Evolutionary conservation across 2,797 vertebrate genomes (phyloP), one percentile per base, ranked within the genome.

Genomic region (Chelon labrosus): DNA sequence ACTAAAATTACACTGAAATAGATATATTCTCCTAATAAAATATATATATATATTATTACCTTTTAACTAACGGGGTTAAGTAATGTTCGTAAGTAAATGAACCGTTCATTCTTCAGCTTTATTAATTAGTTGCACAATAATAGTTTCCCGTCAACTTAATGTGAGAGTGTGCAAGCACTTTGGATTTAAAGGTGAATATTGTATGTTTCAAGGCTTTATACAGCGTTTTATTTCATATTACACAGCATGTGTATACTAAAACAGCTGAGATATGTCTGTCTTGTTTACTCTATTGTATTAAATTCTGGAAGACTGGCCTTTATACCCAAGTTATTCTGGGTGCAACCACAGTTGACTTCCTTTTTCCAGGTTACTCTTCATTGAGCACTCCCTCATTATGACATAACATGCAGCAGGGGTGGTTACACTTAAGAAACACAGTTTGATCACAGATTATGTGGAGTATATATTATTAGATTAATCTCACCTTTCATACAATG

Each of bases 61-160:
- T 46, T 1, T 51, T 20, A 39, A 61, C 46, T 72, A 53, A 73
- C 25, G 7, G 60, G 52, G 65, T 70, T 86, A 61, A 44, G 67
- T 83, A 75, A 82, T 76, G 52, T 57, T 75, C 67, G 75, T 75
- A 56, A 51, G 63, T 54, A 44, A 62, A 60, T 31, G 11, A 47
- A 19, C 31, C 19, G 54, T 57, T 35, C 10, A 57, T 20, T 62
- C 14, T 38, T 20, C 46, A 8, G 46, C 17, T 19, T n/a, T 19
- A n/a, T 47, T 47, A 3, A 17, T 12, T 20, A 4, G 38, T 56
- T 10, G 7, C 31, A 17, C 37, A 5, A 22, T 46, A 41, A 44
- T 25, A 37, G 6, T 17, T 17, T 8, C 19, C 10, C 0, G 1
- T 17, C 0, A 13, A 2, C 0, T 7, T 10, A 17, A 16, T 16